Conservation (phyloP, 1,140 invertebrate genomes). For the Orussus abietinus region DNA sequence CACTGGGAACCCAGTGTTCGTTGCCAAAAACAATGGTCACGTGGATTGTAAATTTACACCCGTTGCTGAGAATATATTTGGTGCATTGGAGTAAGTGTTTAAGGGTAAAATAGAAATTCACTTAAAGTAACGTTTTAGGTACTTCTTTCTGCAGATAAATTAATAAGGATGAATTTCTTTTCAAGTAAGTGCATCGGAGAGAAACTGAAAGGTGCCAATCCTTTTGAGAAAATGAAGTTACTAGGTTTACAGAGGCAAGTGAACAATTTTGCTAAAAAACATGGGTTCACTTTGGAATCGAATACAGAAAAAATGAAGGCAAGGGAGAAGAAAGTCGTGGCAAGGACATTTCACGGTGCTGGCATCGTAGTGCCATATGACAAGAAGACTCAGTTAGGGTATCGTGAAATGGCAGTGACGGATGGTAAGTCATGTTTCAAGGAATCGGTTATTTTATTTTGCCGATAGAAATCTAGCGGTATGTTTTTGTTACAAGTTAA, state of each 20-base stretch:
- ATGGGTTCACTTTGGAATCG: constrained; percentile 61
- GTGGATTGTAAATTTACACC: constrained; percentile 66
- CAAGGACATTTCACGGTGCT: constrained; percentile 77
- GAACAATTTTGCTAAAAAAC: constrained; percentile 61
- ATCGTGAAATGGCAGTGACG: constrained; percentile 69
- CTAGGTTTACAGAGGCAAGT: constrained; percentile 60
- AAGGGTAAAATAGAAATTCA: neutral
- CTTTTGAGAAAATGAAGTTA: constrained; percentile 63
- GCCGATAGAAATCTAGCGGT: constrained; percentile 4
- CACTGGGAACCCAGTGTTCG: constrained; percentile 67
- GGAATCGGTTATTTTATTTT: constrained; percentile 8
- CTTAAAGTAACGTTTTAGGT: constrained; percentile 9
- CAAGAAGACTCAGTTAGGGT: constrained; percentile 75
- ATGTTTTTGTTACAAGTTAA: constrained; percentile 54
- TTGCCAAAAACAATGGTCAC: constrained; percentile 70
- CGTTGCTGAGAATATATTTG: constrained; percentile 81
- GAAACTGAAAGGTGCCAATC: constrained; percentile 58
- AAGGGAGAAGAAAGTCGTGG: constrained; percentile 66
- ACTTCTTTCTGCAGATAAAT: constrained; percentile 4
- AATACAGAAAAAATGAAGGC: constrained; percentile 60
- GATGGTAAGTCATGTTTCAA: constrained; percentile 58
- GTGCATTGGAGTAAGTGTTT: constrained; percentile 69
- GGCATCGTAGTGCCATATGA: constrained; percentile 88
- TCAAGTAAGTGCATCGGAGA: constrained; percentile 63
- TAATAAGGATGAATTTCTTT: constrained; percentile 14